These are phyloP conservation scores for Podabrus alpinus DNA, from an alignment of 2,888 invertebrate species.

Conservation along the genomic window DNA sequence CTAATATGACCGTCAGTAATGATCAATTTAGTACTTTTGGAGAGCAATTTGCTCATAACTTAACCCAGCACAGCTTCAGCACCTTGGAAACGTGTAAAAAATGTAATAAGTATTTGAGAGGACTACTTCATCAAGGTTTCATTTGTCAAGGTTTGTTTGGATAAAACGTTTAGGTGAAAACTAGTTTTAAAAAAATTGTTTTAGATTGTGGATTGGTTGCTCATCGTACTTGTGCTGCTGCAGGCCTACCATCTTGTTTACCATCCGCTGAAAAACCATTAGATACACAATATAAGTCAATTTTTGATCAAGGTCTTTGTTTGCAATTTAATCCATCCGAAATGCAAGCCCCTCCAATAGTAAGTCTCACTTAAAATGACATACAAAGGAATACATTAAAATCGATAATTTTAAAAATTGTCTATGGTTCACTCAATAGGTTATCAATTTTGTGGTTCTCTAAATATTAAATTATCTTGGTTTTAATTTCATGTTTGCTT, in stretches of 20 bases:
- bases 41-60: slow-evolving; percentile 50
- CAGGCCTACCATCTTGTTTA: slow-evolving; percentile 64
- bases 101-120: slow-evolving; percentile 72
- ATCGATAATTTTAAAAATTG: not conserved
- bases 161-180: slow-evolving; percentile 13
- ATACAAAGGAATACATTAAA: not conserved
- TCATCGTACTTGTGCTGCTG: slow-evolving; percentile 71
- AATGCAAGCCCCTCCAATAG: slow-evolving; percentile 63
- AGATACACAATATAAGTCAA: slow-evolving; percentile 47
- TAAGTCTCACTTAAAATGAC: slow-evolving; percentile 43
- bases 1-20: slow-evolving; percentile 31
- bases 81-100: slow-evolving; percentile 71
- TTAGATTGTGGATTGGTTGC: slow-evolving; percentile 71
- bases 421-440: slow-evolving; percentile 11
- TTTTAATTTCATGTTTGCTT: not conserved
- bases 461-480: not conserved
- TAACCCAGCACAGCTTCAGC: slow-evolving; percentile 70
- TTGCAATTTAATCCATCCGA: slow-evolving; percentile 64
- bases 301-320: slow-evolving; percentile 68
- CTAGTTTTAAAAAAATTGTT: slow-evolving; percentile 4
- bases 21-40: slow-evolving; percentile 36
- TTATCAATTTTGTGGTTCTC: slow-evolving; percentile 5
- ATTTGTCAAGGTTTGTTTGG: slow-evolving; percentile 64
- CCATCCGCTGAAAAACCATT: slow-evolving; percentile 46
- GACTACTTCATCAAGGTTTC: slow-evolving; percentile 71